These are phyloP conservation scores for Anthopleura sola DNA, from an alignment of 64 coral and sea anemone genomes.

Conservation along the genomic window DNA sequence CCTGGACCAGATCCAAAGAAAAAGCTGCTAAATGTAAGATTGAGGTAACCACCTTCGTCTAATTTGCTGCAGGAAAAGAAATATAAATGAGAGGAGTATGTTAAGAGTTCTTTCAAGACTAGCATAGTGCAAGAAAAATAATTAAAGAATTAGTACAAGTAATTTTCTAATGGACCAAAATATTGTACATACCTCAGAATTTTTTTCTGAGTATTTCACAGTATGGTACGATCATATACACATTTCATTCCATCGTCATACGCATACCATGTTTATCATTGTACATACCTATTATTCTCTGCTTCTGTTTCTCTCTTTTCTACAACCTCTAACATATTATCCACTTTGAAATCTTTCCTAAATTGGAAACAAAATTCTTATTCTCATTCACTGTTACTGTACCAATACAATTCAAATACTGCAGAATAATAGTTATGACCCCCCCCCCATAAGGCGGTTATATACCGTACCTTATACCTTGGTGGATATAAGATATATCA, in stretches of 20 bases:
- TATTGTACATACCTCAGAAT: neutral
- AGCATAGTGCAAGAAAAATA: no score
- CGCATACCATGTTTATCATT: no score
- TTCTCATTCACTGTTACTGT: neutral
- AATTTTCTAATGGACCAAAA: neutral
- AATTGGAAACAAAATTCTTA: neutral
- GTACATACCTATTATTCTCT: neutral
- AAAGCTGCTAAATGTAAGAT: conserved; percentile 87
- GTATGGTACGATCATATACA: no score
- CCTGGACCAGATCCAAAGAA: conserved; percentile 87
- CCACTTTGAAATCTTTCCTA: conserved; percentile 75
- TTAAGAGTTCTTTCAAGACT: no score
- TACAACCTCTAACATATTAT: conserved; percentile 79
- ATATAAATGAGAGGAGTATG: neutral
- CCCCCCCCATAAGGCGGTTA: no score
- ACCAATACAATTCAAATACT: no score
- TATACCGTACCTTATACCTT: no score
- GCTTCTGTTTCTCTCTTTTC: conserved; percentile 20
- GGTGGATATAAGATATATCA: no score
- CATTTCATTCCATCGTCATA: no score
- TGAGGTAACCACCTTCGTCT: conserved; percentile 71
- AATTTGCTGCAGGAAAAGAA: conserved; percentile 30
- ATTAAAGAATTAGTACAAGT: neutral
- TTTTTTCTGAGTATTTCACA: no score
- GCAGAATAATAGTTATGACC: no score